These are phyloP conservation scores for Menura novaehollandiae DNA, from an alignment of 2,113 vertebrate genomes.

Conservation along the genomic window DNA sequence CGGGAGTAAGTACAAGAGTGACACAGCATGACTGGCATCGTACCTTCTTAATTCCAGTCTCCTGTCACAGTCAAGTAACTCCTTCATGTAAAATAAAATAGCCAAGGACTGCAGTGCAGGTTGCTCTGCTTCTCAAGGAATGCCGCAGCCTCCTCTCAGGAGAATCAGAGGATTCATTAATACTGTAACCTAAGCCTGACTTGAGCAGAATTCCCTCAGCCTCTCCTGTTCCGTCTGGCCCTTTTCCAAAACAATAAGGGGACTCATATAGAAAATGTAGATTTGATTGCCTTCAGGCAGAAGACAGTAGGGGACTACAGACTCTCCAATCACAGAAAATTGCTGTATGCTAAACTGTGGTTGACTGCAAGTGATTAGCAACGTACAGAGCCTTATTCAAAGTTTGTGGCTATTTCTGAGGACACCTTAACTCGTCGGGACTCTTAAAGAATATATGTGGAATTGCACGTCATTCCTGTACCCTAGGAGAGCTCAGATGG, in stretches of 20 bases:
- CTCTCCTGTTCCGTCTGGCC: not conserved
- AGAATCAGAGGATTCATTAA: not conserved
- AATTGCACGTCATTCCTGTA: not conserved
- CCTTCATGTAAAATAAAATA: not conserved
- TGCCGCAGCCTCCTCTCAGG: not conserved
- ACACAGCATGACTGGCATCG: not conserved
- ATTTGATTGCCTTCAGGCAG: not conserved
- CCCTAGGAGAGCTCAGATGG: not conserved
- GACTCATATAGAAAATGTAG: not conserved
- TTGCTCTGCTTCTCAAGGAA: not conserved
- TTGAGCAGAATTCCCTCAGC: not conserved
- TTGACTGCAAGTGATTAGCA: not conserved
- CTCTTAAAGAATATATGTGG: not conserved
- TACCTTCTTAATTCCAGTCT: not conserved
- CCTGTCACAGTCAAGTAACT: not conserved
- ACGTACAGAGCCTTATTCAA: not conserved
- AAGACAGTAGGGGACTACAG: not conserved
- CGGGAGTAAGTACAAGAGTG: not conserved
- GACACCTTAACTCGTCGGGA: not conserved
- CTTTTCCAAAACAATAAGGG: not conserved
- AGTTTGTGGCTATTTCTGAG: not conserved
- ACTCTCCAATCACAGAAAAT: not conserved
- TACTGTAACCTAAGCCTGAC: not conserved
- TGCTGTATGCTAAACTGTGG: not conserved
- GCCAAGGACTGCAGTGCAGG: not conserved